Conservation (phyloP, 2,797 vertebrate genomes). For the Ctenosaura bakeri region DNA sequence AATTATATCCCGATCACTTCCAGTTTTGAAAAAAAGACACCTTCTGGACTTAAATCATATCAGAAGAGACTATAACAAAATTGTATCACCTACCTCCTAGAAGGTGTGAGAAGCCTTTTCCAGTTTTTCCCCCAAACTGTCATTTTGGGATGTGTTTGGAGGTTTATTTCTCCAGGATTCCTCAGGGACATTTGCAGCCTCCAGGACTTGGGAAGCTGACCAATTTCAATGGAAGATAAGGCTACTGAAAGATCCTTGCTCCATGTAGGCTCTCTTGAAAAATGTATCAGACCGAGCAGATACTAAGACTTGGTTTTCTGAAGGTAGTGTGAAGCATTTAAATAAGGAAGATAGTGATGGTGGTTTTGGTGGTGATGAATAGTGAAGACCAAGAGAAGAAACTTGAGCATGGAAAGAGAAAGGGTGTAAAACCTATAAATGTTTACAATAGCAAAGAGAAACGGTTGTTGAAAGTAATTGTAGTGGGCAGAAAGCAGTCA, state of each 20-base stretch:
- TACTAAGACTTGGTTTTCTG: background rate
- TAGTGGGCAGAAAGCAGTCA: background rate
- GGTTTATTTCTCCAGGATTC: no score
- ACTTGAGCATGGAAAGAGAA: background rate
- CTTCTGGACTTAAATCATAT: no score
- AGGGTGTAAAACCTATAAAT: background rate
- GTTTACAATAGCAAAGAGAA: background rate
- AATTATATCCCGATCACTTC: no score
- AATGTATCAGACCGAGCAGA: slow-evolving; percentile 9
- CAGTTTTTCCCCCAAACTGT: fast-evolving
- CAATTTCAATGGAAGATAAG: background rate
- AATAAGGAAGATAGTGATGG: background rate
- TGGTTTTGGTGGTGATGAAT: no score
- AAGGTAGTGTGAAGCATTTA: background rate
- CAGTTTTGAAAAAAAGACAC: no score
- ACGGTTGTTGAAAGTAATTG: background rate
- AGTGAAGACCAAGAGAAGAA: background rate
- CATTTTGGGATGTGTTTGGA: no score
- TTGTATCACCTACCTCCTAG: no score
- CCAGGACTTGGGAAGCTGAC: no score
- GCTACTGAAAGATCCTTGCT: background rate
- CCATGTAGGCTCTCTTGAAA: slow-evolving; percentile 1
- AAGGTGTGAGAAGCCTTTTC: no score
- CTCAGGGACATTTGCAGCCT: no score
- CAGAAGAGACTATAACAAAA: no score